These are phyloP conservation scores for Albula glossodonta DNA, from an alignment of 2,113 vertebrate genomes.

Conservation along the genomic window DNA sequence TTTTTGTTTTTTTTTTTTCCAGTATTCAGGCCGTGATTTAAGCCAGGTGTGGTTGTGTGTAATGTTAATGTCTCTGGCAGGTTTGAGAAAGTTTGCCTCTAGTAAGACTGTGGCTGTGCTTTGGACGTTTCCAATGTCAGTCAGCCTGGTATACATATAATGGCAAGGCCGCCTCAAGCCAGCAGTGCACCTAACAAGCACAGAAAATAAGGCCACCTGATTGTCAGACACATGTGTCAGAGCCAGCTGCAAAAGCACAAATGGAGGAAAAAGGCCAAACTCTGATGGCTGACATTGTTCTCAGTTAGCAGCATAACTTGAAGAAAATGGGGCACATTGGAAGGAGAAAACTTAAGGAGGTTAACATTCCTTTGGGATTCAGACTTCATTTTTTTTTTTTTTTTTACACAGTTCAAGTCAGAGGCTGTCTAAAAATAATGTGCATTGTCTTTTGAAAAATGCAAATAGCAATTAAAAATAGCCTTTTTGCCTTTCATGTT, in stretches of 20 bases:
- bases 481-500: neutral
- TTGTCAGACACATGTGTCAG: neutral
- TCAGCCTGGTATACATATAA: too few species aligned
- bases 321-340: neutral
- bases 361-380: neutral
- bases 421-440: neutral
- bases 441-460: constrained; percentile 8
- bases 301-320: too few species aligned
- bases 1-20: too few species aligned
- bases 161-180: too few species aligned
- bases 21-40: too few species aligned
- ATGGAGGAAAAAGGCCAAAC: too few species aligned
- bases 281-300: too few species aligned
- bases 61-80: too few species aligned
- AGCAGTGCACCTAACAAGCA: too few species aligned
- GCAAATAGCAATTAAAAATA: constrained; percentile 15
- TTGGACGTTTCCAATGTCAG: neutral
- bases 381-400: neutral
- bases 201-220: neutral
- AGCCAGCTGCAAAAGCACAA: too few species aligned
- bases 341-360: neutral
- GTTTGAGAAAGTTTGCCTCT: too few species aligned
- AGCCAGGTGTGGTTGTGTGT: too few species aligned
- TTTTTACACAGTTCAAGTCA: neutral
- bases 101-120: neutral